Evolutionary conservation across 2,888 invertebrate species (phyloP), one percentile per base, ranked within the genome.

Genomic region (Onthophagus sagittarius): DNA sequence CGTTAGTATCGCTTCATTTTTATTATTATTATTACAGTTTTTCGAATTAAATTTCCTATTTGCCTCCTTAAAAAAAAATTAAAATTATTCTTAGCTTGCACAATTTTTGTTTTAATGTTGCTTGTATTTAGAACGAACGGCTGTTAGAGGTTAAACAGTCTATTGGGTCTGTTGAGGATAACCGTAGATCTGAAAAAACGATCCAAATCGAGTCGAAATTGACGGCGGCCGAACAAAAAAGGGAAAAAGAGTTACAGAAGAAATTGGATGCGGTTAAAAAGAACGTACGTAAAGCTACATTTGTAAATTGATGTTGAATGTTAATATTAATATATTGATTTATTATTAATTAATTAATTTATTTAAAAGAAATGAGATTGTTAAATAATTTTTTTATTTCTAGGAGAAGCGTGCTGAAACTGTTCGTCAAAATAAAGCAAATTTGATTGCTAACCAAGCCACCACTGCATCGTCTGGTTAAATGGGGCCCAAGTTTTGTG

Each of bases 391-490:
- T 53, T 77, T 78, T 81, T 79, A 79, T 79, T 83, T 84, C 71
- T 88, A 97, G 97, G 96, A 96, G 87, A 93, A 94, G 82, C 95
- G 95, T 84, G 95, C 95, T 71, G 96, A 96, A 86, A 86, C 94
- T 81, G 96, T 97, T 80, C 94, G 96, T 82, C 95, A 94, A 88
- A 97, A 96, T 87, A 96, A 96, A 88, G 92, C 91, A 81, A 90
- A 90, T 76, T 87, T 88, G 76, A 87, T 89, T 73, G 90, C 90
- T 80, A 87, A 87, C 76, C 87, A 87, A 86, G 86, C 79, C 80
- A 88, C 90, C 81, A 87, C 79, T 80, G 90, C 91, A 81, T 89
- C 90, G 81, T 92, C 93, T 81, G 91, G 90, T 84, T 92, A 90
- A 80, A 75, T 70, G 70, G 31, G 23, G 63, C 64, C 15, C 71